Base-by-base conservation (phyloP, 2,888 invertebrate genomes). In the Steinernema carpocapsae region DNA sequence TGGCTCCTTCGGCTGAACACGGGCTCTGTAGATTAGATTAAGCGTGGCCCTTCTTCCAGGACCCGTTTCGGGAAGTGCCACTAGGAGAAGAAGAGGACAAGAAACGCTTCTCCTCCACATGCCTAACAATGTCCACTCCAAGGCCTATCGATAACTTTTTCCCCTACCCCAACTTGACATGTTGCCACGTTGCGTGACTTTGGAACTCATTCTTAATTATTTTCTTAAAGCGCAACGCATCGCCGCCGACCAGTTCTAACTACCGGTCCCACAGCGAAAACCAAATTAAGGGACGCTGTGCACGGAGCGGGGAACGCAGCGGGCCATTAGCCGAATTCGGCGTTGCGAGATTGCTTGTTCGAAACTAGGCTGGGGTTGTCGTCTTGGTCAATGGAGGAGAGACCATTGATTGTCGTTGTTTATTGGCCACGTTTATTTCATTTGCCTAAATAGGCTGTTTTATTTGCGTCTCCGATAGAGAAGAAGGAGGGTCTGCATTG, bases 171-270 rank as follows among this genome's bases (percentile, higher is more conserved):
- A 17, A 48, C 48, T 48, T 48, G 48, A 48, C 48, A n/a, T n/a
- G 48, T 48, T 48, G 17, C 48, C 43, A 37, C 37, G 3, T 56
- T 56, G 64, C 64, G 64, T 64, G 64, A 64, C 64, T 64, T 37
- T 29, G 32, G 24, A 52, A 22, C 29, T 37, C 64, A 29, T 7
- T 29, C 64, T 64, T 64, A 64, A 64, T 64, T 64, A 64, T 64
- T 64, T 64, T 32, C 37, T 64, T 32, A 29, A 32, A 6, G 14
- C 64, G 10, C 37, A n/a, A 52, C 52, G 19, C 64, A 37, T 29
- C 29, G 64, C 64, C 29, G 12, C 32, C 29, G 64, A n/a, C 37
- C 37, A 37, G 37, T 37, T 37, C 37, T 10, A 37, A 37, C 37
- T 37, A n/a, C n/a, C 10, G 37, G 37, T 37, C 37, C 37, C 37